phyloP scores from a whole-genome alignment of 1,140 invertebrate species.

The Drosophila grimshawi region DNA sequence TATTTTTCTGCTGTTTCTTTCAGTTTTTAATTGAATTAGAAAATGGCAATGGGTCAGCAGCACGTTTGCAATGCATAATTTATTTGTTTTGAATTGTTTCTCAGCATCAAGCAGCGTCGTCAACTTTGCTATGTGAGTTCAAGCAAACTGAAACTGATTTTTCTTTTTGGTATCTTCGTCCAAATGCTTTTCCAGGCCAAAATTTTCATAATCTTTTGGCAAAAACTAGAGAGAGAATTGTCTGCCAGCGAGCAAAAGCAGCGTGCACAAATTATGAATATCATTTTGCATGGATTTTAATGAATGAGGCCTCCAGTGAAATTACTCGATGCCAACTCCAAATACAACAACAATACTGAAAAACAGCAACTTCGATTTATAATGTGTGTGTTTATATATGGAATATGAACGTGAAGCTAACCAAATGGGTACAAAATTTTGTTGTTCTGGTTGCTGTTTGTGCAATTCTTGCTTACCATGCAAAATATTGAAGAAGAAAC shows the following conservation, averaged over 20 bases:
- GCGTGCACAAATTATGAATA: conserved; percentile 75
- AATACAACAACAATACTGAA: conserved; percentile 8
- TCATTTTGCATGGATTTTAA: conserved; percentile 62
- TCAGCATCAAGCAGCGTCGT: neutral
- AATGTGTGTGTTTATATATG: conserved; percentile 24
- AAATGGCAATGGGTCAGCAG: conserved; percentile 84
- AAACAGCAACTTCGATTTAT: conserved; percentile 25
- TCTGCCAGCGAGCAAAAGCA: neutral
- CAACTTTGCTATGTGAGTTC: conserved; percentile 15
- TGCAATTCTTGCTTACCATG: conserved; percentile 7
- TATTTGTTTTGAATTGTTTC: conserved; percentile 65
- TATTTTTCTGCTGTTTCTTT: conserved; percentile 22
- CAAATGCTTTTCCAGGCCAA: conserved; percentile 72
- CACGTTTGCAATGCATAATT: conserved; percentile 83
- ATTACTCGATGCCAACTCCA: conserved; percentile 17
- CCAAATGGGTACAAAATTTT: conserved; percentile 35
- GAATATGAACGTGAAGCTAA: conserved; percentile 18
- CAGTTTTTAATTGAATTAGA: conserved; percentile 82
- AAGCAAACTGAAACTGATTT: conserved; percentile 52
- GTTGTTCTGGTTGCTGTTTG: conserved; percentile 4
- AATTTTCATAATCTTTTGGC: conserved; percentile 84
- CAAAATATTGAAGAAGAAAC: neutral
- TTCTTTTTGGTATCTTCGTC: conserved; percentile 7
- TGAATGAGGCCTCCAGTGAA: conserved; percentile 57
- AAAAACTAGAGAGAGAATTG: conserved; percentile 56